Conservation (phyloP, 1,140 invertebrate genomes). For the Drosophila ohnishii region DNA sequence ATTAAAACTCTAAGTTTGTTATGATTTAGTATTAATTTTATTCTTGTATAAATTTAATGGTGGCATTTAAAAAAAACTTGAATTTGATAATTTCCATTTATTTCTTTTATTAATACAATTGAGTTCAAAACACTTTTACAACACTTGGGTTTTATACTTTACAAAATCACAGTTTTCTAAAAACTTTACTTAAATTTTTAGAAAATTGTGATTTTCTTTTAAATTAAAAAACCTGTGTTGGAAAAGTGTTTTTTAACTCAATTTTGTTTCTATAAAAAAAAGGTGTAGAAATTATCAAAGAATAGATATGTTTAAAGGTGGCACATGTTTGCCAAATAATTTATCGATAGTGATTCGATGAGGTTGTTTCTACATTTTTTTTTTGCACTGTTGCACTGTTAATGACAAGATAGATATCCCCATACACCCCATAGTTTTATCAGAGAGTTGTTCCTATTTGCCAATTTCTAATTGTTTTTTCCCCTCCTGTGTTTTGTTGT, state of each 20-base stretch:
- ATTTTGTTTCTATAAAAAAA: background rate
- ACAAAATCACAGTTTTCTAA: too few relatives aligned
- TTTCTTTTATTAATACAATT: too few relatives aligned
- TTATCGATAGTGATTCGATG: background rate
- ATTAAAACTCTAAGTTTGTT: background rate
- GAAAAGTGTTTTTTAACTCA: background rate
- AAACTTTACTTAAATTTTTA: too few relatives aligned
- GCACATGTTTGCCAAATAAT: conserved; percentile 1
- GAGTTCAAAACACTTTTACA: too few relatives aligned
- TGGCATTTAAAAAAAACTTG: too few relatives aligned
- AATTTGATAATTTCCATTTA: too few relatives aligned
- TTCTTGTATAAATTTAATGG: too few relatives aligned
- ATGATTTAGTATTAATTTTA: background rate
- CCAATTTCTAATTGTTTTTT: conserved; percentile 70
- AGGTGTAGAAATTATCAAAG: background rate
- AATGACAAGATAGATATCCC: conserved; percentile 38
- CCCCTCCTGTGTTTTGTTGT: background rate
- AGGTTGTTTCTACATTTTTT: background rate
- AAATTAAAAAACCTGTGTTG: background rate
- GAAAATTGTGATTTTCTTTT: too few relatives aligned
- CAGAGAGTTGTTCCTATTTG: conserved; percentile 44
- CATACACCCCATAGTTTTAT: conserved; percentile 14
- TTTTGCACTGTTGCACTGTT: conserved; percentile 4
- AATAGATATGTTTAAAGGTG: background rate
- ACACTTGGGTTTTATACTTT: too few relatives aligned